These are phyloP conservation scores for Thamnophis elegans DNA, from an alignment of 2,797 vertebrate genomes.

Conservation along the genomic window DNA sequence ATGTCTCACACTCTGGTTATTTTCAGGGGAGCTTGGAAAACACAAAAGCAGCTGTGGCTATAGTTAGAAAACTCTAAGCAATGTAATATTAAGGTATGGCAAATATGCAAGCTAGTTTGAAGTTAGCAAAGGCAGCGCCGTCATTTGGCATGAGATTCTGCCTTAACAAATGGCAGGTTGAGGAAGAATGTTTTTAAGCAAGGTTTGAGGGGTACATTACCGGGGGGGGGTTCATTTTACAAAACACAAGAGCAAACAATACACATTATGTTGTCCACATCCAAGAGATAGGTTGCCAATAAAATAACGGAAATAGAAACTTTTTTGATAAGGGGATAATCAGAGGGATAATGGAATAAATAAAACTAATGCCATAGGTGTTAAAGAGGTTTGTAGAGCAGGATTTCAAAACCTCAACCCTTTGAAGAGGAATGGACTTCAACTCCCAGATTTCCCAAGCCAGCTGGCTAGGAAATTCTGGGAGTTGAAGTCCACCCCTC, in stretches of 20 bases:
- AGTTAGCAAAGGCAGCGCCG: conserved; percentile 35
- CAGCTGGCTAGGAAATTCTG: not conserved
- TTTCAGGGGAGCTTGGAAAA: conserved; percentile 59
- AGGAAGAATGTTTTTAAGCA: not conserved
- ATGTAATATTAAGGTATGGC: conserved; percentile 57
- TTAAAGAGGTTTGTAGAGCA: not conserved
- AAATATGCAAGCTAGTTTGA: conserved; percentile 60
- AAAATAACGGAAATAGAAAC: not conserved
- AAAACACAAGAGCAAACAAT: not conserved
- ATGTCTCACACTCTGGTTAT: conserved; percentile 49
- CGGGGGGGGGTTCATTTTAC: not conserved
- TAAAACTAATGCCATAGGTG: not conserved
- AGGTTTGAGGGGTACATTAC: not conserved
- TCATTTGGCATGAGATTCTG: conserved; percentile 26
- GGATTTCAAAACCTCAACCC: not conserved
- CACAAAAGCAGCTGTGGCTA: conserved; percentile 57
- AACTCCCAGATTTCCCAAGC: not conserved
- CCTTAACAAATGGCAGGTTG: conserved; percentile 30
- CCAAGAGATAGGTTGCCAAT: not conserved
- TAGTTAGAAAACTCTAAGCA: conserved; percentile 54
- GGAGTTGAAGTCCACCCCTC: not conserved
- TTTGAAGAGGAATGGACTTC: not conserved
- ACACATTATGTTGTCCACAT: not conserved
- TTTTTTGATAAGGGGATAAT: not conserved
- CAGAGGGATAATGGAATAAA: not conserved